Percentiles rank a stretch among this genome's conserved stretches.
These are phyloP conservation scores for Pyralis farinalis DNA, from an alignment of 2,888 invertebrate genomes.

Conservation along the genomic window DNA sequence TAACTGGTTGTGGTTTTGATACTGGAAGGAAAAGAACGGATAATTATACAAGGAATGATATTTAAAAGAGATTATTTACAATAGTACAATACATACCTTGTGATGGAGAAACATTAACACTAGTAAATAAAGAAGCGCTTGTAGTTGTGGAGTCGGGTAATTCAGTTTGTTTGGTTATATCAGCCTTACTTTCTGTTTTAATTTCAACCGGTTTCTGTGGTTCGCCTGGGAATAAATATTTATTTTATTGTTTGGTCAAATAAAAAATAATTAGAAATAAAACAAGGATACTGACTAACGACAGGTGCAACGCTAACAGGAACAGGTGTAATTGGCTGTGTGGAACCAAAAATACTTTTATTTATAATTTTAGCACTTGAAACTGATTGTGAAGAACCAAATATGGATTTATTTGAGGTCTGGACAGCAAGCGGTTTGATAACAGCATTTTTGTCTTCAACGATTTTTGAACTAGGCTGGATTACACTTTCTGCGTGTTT, in stretches of 20 bases:
- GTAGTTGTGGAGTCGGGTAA: slow-evolving; percentile 25
- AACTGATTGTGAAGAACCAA: slow-evolving; percentile 19
- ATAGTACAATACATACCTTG: slow-evolving; percentile 20
- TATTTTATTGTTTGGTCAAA: background rate
- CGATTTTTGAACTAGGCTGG: slow-evolving; percentile 20
- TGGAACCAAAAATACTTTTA: slow-evolving; percentile 1
- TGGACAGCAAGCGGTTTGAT: slow-evolving; percentile 36
- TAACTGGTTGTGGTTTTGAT: slow-evolving; percentile 26
- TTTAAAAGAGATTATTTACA: background rate
- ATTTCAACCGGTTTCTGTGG: slow-evolving; percentile 23
- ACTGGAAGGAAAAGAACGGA: slow-evolving; percentile 25
- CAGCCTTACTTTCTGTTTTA: slow-evolving; percentile 27
- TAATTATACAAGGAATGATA: too few species aligned
- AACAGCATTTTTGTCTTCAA: slow-evolving; percentile 33
- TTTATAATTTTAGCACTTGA: slow-evolving; percentile 5
- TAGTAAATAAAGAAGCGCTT: slow-evolving; percentile 33
- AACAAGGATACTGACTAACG: slow-evolving; percentile 27
- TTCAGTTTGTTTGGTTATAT: slow-evolving; percentile 22
- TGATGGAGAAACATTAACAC: slow-evolving; percentile 26
- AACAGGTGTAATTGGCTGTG: slow-evolving; percentile 24
- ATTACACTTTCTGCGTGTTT: slow-evolving; percentile 24
- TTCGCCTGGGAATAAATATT: slow-evolving; percentile 25
- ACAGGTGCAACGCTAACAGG: slow-evolving; percentile 10
- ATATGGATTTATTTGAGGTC: slow-evolving; percentile 20
- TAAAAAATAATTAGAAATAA: background rate